Percentiles rank a stretch among this genome's conserved stretches.
Evolutionary conservation across 2,888 invertebrate genomes (phyloP).

Genomic region (Norana najaformis): DNA sequence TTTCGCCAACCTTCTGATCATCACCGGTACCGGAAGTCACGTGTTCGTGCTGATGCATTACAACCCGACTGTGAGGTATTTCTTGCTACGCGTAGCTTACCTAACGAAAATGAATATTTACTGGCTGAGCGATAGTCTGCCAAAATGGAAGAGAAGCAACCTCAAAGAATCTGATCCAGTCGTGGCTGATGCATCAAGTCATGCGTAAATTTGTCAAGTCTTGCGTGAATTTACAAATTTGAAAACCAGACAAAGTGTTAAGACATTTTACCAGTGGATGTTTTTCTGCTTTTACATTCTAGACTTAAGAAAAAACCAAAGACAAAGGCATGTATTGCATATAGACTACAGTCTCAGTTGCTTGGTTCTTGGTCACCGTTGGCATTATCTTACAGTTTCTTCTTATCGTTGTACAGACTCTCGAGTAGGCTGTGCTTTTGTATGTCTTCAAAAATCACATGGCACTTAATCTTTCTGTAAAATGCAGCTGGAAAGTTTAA

Average conservation of each 20-base stretch:
- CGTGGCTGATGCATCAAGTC: not conserved
- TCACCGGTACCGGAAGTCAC: not conserved
- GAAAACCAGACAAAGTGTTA: not conserved
- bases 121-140: not conserved
- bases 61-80: not conserved
- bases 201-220: not conserved
- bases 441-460: no score
- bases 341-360: not conserved
- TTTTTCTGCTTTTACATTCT: no score
- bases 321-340: not conserved
- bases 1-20: not conserved
- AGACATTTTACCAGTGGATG: no score
- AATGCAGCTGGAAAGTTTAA: no score
- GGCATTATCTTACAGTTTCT: no score
- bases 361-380: no score
- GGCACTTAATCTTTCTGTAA: no score
- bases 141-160: not conserved
- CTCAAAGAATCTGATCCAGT: not conserved
- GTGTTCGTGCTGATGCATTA: not conserved
- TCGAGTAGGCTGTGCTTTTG: no score
- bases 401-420: no score
- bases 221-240: no score
- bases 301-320: not conserved
- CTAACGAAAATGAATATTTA: not conserved
- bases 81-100: not conserved